Conservation (phyloP, 1,140 invertebrate genomes). For the Musca vetustissima region DNA sequence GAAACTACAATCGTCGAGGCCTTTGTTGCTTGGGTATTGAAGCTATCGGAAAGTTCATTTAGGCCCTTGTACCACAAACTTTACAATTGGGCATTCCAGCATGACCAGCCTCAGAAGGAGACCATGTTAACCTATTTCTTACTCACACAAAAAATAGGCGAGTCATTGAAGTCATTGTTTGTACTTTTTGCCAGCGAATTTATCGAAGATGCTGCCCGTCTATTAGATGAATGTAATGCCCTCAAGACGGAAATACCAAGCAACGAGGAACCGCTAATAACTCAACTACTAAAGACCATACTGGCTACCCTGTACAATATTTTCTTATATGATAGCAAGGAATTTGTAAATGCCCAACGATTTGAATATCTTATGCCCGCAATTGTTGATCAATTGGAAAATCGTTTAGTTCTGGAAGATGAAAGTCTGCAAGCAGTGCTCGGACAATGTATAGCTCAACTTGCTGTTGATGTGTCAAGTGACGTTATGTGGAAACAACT, state of each 20-base stretch:
- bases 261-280: slow-evolving; percentile 56
- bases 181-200: slow-evolving; percentile 85
- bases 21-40: slow-evolving; percentile 76
- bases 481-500: slow-evolving; percentile 86
- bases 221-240: slow-evolving; percentile 66
- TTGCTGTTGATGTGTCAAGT: slow-evolving; percentile 78
- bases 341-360: slow-evolving; percentile 81
- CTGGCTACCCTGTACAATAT: slow-evolving; percentile 74
- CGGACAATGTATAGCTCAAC: slow-evolving; percentile 77
- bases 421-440: slow-evolving; percentile 63
- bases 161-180: slow-evolving; percentile 84
- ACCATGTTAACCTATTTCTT: slow-evolving; percentile 59
- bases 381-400: slow-evolving; percentile 87
- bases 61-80: slow-evolving; percentile 84
- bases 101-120: slow-evolving; percentile 54
- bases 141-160: slow-evolving; percentile 74
- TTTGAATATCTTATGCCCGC: slow-evolving; percentile 83
- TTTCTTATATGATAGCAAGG: slow-evolving; percentile 79
- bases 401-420: slow-evolving; percentile 66
- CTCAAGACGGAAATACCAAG: slow-evolving; percentile 41
- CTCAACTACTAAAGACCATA: slow-evolving; percentile 67
- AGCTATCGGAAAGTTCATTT: slow-evolving; percentile 85
- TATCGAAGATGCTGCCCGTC: slow-evolving; percentile 73
- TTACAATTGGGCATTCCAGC: slow-evolving; percentile 78
- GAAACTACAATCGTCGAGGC: slow-evolving; percentile 76